A percentile compares a stretch with the other conserved stretches of the same genome.
Evolutionary conservation across 1,140 invertebrate species (phyloP).

Genomic region (Homalodisca vitripennis): DNA sequence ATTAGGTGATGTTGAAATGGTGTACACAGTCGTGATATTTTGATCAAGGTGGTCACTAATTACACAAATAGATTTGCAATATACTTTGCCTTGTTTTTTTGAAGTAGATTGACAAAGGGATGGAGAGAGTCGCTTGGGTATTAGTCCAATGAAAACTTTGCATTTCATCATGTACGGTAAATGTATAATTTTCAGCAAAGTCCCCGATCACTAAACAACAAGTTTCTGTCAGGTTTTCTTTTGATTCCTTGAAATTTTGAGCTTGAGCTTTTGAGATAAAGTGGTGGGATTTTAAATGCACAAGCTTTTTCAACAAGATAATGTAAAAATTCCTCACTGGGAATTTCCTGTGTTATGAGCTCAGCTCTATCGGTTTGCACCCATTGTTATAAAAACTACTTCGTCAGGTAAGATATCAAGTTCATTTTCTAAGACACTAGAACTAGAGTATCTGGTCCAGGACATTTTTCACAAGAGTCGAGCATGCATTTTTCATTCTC

Average conservation of each 20-base stretch:
- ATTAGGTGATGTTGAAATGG: slow-evolving; percentile 33
- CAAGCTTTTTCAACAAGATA: slow-evolving; percentile 9
- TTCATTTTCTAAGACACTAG: background rate
- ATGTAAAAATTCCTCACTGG: slow-evolving; percentile 22
- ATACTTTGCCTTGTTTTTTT: slow-evolving; percentile 11
- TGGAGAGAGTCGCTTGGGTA: slow-evolving; percentile 35
- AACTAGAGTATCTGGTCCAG: slow-evolving; percentile 6
- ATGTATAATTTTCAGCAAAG: slow-evolving; percentile 45
- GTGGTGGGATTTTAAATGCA: slow-evolving; percentile 26
- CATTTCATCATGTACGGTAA: slow-evolving; percentile 43
- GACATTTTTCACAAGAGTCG: slow-evolving; percentile 9
- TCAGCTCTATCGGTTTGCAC: slow-evolving; percentile 24
- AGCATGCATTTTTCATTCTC: slow-evolving; percentile 16
- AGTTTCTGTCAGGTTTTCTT: slow-evolving; percentile 31
- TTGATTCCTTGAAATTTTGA: slow-evolving; percentile 35
- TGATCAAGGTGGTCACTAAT: slow-evolving; percentile 36
- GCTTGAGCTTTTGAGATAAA: slow-evolving; percentile 40
- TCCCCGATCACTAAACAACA: slow-evolving; percentile 41
- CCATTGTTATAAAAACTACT: slow-evolving; percentile 32
- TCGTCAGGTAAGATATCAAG: slow-evolving; percentile 20
- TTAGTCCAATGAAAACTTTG: slow-evolving; percentile 44
- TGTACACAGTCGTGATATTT: slow-evolving; percentile 31
- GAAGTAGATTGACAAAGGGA: slow-evolving; percentile 37
- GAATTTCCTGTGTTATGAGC: slow-evolving; percentile 17
- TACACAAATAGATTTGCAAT: slow-evolving; percentile 29